Evolutionary conservation across 2,888 invertebrate species (phyloP).

Genomic region (Nezara viridula): DNA sequence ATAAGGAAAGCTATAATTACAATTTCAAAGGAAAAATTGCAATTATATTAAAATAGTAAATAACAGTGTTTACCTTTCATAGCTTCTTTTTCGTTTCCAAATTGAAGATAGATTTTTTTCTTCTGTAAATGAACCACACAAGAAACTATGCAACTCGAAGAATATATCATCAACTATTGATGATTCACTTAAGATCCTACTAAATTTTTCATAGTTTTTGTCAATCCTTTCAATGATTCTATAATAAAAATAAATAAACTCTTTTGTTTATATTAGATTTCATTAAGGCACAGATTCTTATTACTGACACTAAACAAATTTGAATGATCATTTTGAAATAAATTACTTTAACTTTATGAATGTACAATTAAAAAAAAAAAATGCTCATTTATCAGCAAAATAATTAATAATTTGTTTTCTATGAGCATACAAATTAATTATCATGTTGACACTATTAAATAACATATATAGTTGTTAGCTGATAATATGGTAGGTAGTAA

Average conservation of each 20-base stretch:
- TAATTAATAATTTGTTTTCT: no score
- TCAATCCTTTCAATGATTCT: slow-evolving; percentile 61
- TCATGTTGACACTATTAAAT: neutral
- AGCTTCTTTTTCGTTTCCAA: slow-evolving; percentile 44
- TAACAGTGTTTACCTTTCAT: slow-evolving; percentile 25
- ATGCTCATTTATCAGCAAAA: no score
- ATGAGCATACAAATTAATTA: neutral
- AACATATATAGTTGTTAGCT: no score
- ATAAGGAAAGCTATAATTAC: neutral
- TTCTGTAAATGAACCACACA: slow-evolving; percentile 59
- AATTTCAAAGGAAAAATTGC: neutral
- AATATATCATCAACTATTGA: slow-evolving; percentile 61
- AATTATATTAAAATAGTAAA: no score
- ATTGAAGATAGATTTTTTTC: slow-evolving; percentile 3
- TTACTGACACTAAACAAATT: no score
- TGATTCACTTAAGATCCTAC: slow-evolving; percentile 57
- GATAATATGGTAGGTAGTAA: no score
- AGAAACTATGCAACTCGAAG: slow-evolving; percentile 61
- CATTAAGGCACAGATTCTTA: no score
- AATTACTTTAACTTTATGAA: no score
- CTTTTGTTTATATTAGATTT: neutral
- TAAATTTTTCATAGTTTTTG: slow-evolving; percentile 57
- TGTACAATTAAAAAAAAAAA: no score
- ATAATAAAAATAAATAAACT: slow-evolving; percentile 10
- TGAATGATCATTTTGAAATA: no score